Conservation (phyloP, 2,888 invertebrate species). For the Pollenia griseotomentosa region DNA sequence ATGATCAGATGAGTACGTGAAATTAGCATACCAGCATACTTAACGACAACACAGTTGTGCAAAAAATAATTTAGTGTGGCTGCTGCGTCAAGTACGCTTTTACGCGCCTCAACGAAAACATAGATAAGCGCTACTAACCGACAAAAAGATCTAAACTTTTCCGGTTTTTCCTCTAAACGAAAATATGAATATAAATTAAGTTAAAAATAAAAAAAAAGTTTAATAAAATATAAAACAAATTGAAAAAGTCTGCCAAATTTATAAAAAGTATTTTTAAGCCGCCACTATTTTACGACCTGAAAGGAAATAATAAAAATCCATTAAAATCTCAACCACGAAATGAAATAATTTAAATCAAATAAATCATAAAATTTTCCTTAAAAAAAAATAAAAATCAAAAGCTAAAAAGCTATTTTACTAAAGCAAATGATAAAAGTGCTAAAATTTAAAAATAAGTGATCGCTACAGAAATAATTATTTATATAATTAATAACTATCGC, state of each 20-base stretch:
- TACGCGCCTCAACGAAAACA: slow-evolving; percentile 66
- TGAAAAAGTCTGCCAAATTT: background rate
- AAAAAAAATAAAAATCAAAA: slow-evolving; percentile 12
- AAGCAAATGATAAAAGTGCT: slow-evolving; percentile 3
- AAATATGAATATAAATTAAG: slow-evolving; percentile 14
- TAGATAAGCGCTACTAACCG: slow-evolving; percentile 56
- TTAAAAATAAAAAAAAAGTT: slow-evolving; percentile 19
- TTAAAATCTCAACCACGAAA: slow-evolving; percentile 15
- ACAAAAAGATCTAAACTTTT: slow-evolving; percentile 57
- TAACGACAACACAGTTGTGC: slow-evolving; percentile 41
- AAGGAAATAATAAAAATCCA: background rate
- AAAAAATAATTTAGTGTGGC: slow-evolving; percentile 55
- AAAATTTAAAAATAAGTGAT: slow-evolving; percentile 14
- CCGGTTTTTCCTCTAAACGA: slow-evolving; percentile 63
- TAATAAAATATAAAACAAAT: slow-evolving; percentile 23
- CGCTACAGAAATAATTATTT: slow-evolving; percentile 34
- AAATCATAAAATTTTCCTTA: slow-evolving; percentile 31
- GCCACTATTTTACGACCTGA: slow-evolving; percentile 24
- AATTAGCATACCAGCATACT: slow-evolving; percentile 57
- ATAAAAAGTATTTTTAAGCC: slow-evolving; percentile 1
- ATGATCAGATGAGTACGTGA: slow-evolving; percentile 40
- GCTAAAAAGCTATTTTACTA: background rate
- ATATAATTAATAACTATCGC: slow-evolving; percentile 38
- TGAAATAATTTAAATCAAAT: slow-evolving; percentile 34
- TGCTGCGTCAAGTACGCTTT: slow-evolving; percentile 65